A percentile compares a stretch with the other conserved stretches of the same genome.
Evolutionary conservation across 1,140 invertebrate species (phyloP).

Genomic region (Glossosoma conforme): DNA sequence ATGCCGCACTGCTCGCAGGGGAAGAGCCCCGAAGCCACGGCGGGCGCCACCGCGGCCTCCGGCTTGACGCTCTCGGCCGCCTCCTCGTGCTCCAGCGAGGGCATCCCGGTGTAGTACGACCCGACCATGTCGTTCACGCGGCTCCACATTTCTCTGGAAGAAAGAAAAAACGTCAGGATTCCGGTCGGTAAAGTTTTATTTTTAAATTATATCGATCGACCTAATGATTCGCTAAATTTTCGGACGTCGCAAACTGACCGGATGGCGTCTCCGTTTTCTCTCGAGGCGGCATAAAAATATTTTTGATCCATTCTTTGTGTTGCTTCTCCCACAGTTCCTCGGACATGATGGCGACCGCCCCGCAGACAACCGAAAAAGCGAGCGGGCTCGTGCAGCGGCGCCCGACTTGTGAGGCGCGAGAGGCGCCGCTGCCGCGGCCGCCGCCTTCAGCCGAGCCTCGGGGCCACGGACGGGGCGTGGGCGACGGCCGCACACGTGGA

Average conservation of each 20-base stretch:
- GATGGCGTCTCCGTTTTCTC: constrained; percentile 12
- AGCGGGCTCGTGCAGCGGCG: constrained; percentile 31
- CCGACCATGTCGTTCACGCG: constrained; percentile 43
- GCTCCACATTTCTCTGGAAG: constrained; percentile 38
- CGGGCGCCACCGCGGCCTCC: constrained; percentile 15
- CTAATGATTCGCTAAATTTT: too few species aligned
- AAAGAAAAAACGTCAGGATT: constrained; percentile 18
- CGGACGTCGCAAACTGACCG: constrained; percentile 13
- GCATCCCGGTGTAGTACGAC: constrained; percentile 34
- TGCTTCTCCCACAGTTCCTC: constrained; percentile 31
- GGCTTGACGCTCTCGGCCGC: constrained; percentile 24
- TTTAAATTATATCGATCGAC: too few species aligned
- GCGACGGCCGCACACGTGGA: constrained; percentile 41
- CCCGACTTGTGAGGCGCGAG: constrained; percentile 22
- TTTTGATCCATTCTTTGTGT: constrained; percentile 33
- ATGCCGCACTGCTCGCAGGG: constrained; percentile 55
- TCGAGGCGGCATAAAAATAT: constrained; percentile 24
- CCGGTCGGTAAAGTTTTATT: too few species aligned
- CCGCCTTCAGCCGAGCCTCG: constrained; percentile 36
- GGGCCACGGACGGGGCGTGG: constrained; percentile 30
- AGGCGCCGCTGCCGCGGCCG: constrained; percentile 27
- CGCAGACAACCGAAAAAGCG: too few species aligned
- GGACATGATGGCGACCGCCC: constrained; percentile 19
- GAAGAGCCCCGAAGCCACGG: constrained; percentile 40
- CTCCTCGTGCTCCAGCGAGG: constrained; percentile 23